A percentile compares a stretch with the other conserved stretches of the same genome.
These are phyloP conservation scores for Aphelocoma coerulescens DNA, from an alignment of 2,113 vertebrate species.

Conservation along the genomic window DNA sequence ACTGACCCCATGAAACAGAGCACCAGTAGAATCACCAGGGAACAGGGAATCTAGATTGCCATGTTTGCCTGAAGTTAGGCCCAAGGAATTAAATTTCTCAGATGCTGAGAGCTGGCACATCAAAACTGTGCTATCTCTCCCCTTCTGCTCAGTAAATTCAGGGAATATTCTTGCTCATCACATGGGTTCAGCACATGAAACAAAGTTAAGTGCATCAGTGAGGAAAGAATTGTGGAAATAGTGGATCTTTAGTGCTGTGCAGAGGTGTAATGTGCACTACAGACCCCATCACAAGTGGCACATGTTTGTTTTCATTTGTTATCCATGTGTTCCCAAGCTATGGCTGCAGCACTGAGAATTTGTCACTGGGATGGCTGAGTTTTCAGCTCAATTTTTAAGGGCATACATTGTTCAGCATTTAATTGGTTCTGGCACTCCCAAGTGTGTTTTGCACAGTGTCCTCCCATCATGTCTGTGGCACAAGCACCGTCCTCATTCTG, in stretches of 20 bases:
- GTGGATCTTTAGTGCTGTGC: background rate
- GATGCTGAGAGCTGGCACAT: background rate
- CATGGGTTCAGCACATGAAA: background rate
- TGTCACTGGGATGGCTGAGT: background rate
- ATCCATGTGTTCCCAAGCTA: background rate
- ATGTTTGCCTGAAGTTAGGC: background rate
- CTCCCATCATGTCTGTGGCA: accelerated
- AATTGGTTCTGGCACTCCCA: background rate
- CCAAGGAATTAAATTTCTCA: background rate
- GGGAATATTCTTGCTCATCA: background rate
- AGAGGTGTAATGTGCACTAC: background rate
- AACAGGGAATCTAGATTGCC: background rate
- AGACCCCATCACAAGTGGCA: background rate
- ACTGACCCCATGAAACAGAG: background rate
- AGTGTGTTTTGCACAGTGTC: background rate
- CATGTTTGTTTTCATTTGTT: accelerated
- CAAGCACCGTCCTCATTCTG: background rate
- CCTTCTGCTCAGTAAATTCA: background rate
- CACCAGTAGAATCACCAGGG: background rate
- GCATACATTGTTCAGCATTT: background rate
- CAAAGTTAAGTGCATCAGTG: background rate
- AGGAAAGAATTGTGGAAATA: accelerated
- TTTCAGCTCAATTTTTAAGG: background rate
- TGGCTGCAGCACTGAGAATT: background rate
- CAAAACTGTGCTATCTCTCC: background rate